Base-by-base conservation (phyloP, 92 coral and sea anemone genomes). In the Nematostella vectensis region DNA sequence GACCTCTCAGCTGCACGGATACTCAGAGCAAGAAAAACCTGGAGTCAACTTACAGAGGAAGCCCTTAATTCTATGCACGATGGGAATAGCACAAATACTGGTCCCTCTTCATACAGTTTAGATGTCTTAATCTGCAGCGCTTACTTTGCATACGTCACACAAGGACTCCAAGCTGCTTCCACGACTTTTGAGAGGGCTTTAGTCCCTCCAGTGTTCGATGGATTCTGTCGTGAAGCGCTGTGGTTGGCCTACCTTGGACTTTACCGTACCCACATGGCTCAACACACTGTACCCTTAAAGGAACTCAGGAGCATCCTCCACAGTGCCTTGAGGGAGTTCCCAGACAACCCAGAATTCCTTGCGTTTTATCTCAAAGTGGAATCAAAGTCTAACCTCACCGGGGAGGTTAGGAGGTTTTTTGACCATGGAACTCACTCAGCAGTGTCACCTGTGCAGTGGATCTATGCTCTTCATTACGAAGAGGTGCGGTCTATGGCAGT, bases 401-500 rank as follows among this genome's bases (percentile, higher is more conserved):
- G 79, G 56, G 75, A 80, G 49, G 60, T 75, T 13, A 76, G 98
- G 38, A 78, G 98, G 57, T 77, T 72, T 29, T 83, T 91, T 68
- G 98, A 91, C 69, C 73, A 69, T 58, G 68, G 59, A 12, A 56
- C 70, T 21, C 74, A 51, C 18, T 40, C 25, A 22, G 95, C 96
- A 2, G 27, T 58, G 21, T 70, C 93, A 2, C 93, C 96, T 3
- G 51, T 86, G 21, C 96, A 87, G 0, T 86, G 96, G 99, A 31
- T 93, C 53, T 76, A 61, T 73, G 87, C 99, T 9, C 45, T 86
- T 38, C 47, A 54, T 54, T 86, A 82, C 57, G 99, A 93, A 52
- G 69, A 69, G 38, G 52, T 49, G 19, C 58, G 99, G 61, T 55
- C 83, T 17, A 62, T 68, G 49, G 62, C 88, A 9, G 16, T 81